Percentiles rank a stretch among this genome's conserved stretches.
phyloP scores from a whole-genome alignment of 1,140 invertebrate species.

The Cyrtorhinus lividipennis region DNA sequence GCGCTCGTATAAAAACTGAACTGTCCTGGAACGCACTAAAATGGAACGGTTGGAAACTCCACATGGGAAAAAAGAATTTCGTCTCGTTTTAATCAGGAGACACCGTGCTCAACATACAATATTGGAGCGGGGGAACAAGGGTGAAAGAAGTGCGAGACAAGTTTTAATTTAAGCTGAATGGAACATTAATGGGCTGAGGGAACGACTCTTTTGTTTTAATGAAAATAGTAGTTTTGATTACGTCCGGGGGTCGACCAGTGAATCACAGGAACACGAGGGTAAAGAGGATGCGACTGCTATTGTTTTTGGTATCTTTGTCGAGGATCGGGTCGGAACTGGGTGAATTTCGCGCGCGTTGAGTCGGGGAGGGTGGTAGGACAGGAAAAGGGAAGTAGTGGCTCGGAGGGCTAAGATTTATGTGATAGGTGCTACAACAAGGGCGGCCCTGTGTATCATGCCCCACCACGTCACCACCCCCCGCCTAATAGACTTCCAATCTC shows the following conservation, averaged over 20 bases:
- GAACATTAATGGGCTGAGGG: conserved; percentile 5
- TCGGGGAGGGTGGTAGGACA: neutral
- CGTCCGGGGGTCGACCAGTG: conserved; percentile 1
- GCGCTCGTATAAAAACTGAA: too few species aligned
- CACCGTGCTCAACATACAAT: neutral
- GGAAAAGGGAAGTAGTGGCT: neutral
- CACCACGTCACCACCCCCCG: neutral
- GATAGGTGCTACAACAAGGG: neutral
- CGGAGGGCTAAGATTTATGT: conserved; percentile 7
- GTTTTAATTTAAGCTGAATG: conserved; percentile 7
- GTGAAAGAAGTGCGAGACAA: neutral
- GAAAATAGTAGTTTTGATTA: conserved; percentile 10
- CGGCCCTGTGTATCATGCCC: too few species aligned
- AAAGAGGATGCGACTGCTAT: neutral
- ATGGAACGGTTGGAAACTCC: too few species aligned
- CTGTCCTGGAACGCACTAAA: too few species aligned
- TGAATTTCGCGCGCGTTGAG: neutral
- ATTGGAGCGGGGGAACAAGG: neutral
- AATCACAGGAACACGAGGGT: neutral
- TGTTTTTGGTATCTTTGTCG: conserved; percentile 4
- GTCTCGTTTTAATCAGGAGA: neutral
- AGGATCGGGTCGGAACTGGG: neutral
- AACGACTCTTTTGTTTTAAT: conserved; percentile 7
- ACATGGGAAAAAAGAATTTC: too few species aligned
- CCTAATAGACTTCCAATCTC: conserved; percentile 6